Percentiles rank a stretch among this genome's conserved stretches.
Conservation (phyloP, 2,888 invertebrate genomes). For the Latrodectus elegans region DNA sequence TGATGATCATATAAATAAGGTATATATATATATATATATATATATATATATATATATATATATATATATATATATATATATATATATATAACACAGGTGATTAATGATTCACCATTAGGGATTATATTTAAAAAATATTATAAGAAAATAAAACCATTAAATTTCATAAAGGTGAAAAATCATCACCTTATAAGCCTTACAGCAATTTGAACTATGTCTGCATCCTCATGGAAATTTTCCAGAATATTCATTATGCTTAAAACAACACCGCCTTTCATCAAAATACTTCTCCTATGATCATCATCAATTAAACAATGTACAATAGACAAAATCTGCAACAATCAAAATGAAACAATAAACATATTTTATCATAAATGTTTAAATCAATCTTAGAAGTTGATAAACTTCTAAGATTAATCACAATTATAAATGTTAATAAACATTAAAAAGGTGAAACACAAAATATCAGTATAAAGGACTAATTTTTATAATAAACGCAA, state of each 20-base stretch:
- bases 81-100: no score
- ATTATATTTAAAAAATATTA: no score
- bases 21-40: no score
- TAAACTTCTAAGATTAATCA: background rate
- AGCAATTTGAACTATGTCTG: constrained; percentile 22
- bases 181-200: constrained; percentile 43
- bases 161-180: no score
- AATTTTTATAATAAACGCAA: no score
- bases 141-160: no score
- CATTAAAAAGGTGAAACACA: no score
- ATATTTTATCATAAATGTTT: background rate
- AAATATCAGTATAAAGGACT: no score
- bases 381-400: background rate
- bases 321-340: background rate
- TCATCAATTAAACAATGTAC: constrained; percentile 18
- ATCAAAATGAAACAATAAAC: background rate
- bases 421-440: no score
- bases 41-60: no score
- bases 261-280: constrained; percentile 7
- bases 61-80: no score
- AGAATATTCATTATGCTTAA: constrained; percentile 24
- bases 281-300: background rate
- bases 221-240: background rate
- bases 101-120: no score
- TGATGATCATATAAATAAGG: background rate